Conservation (phyloP, 2,113 vertebrate genomes). For the Oxyura jamaicensis region DNA sequence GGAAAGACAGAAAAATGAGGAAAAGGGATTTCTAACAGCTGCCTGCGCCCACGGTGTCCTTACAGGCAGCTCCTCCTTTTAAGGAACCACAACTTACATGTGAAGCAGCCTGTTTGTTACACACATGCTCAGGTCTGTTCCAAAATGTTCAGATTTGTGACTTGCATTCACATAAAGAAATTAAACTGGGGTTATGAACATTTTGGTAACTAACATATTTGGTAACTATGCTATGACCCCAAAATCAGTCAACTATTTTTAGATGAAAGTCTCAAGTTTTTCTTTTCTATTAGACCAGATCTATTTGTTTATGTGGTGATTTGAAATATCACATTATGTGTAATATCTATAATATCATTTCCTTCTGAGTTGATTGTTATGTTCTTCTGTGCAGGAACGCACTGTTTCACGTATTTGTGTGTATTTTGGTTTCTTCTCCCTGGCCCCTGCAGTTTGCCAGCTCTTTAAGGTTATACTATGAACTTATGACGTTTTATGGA, state of each 20-base stretch:
- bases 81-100: accelerated
- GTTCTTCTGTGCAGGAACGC: background rate
- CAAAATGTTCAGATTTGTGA: background rate
- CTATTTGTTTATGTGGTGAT: background rate
- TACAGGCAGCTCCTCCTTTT: background rate
- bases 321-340: background rate
- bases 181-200: background rate
- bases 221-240: background rate
- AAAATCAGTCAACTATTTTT: background rate
- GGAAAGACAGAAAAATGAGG: background rate
- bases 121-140: accelerated
- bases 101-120: background rate
- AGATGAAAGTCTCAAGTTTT: background rate
- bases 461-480: accelerated
- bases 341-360: background rate
- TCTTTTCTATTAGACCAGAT: background rate
- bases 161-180: background rate
- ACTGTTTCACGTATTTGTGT: background rate
- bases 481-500: background rate
- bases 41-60: accelerated
- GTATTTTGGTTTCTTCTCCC: background rate
- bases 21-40: background rate
- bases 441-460: background rate
- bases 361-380: background rate
- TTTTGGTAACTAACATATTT: background rate